Percentiles rank a stretch among this genome's conserved stretches.
Evolutionary conservation across 1,140 invertebrate genomes (phyloP).

Genomic region (Littorina saxatilis): DNA sequence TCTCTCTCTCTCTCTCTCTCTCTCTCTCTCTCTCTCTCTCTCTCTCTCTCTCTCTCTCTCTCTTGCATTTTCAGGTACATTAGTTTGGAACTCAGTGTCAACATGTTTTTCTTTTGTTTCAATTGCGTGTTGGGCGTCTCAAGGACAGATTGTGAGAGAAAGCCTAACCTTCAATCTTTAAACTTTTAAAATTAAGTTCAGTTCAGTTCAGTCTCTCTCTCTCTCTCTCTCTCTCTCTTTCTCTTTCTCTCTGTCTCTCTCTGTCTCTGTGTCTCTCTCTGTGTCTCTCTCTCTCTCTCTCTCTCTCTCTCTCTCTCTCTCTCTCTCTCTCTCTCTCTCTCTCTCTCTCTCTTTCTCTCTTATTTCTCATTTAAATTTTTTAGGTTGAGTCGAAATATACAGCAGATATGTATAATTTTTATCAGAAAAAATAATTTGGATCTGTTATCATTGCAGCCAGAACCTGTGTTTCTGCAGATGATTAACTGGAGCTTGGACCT

Average conservation of each 20-base stretch:
- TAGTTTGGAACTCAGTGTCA: too few relatives aligned
- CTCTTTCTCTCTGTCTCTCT: neutral
- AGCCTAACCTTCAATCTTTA: too few relatives aligned
- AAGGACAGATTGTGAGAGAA: too few relatives aligned
- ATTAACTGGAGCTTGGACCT: neutral
- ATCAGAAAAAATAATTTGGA: neutral
- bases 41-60: neutral
- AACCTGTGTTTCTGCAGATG: neutral
- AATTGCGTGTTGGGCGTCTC: too few relatives aligned
- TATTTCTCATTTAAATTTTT: neutral
- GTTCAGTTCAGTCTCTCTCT: too few relatives aligned
- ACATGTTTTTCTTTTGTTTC: too few relatives aligned
- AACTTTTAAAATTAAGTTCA: too few relatives aligned
- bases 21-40: neutral
- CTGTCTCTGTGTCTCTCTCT: neutral
- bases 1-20: neutral
- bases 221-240: too few relatives aligned
- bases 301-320: slow-evolving; percentile 17
- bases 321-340: slow-evolving; percentile 13
- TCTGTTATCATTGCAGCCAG: neutral
- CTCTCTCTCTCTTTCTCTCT: slow-evolving; percentile 1
- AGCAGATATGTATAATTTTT: neutral
- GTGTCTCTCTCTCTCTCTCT: slow-evolving; percentile 1
- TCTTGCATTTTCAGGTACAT: too few relatives aligned
- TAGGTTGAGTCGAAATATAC: neutral